phyloP scores from a whole-genome alignment of 2,113 vertebrate species.

The Gasterosteus aculeatus region DNA sequence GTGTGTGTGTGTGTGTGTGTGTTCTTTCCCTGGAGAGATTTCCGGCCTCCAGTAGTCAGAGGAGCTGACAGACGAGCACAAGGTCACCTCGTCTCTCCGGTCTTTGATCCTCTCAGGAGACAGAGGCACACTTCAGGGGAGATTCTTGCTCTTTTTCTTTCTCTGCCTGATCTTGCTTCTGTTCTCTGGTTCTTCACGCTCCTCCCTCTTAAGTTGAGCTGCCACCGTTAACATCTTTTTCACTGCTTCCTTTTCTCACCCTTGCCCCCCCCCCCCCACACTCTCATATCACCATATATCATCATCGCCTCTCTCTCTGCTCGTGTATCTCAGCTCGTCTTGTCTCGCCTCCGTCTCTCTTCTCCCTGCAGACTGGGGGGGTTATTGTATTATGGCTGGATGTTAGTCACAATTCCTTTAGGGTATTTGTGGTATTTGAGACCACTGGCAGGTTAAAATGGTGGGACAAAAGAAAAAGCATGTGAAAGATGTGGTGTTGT shows the following conservation, averaged over 20 bases:
- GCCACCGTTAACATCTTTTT: not conserved
- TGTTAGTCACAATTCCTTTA: conserved; percentile 28
- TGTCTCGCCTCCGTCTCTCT: conserved; percentile 1
- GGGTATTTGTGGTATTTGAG: conserved; percentile 13
- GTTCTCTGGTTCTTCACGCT: conserved; percentile 7
- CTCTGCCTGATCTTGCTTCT: conserved; percentile 1
- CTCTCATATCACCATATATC: conserved; percentile 3
- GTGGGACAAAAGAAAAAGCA: not conserved
- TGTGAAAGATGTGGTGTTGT: not conserved
- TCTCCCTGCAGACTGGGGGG: conserved; percentile 48
- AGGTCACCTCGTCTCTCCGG: conserved; percentile 63
- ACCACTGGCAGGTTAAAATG: not conserved
- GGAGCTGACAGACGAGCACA: conserved; percentile 64
- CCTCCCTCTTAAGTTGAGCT: not conserved
- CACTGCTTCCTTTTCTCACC: conserved; percentile 2
- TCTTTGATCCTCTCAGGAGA: conserved; percentile 63
- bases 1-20: conserved; percentile 27
- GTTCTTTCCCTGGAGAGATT: conserved; percentile 47
- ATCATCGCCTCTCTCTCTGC: conserved; percentile 1
- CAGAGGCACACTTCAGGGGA: conserved; percentile 37
- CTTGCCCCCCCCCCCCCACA: not conserved
- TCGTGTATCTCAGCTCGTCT: not conserved
- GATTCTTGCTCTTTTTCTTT: conserved; percentile 38
- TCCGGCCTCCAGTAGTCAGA: conserved; percentile 56
- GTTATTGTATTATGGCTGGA: conserved; percentile 50